Conservation (phyloP, 2,797 vertebrate species). For the Eidolon dupreanum region DNA sequence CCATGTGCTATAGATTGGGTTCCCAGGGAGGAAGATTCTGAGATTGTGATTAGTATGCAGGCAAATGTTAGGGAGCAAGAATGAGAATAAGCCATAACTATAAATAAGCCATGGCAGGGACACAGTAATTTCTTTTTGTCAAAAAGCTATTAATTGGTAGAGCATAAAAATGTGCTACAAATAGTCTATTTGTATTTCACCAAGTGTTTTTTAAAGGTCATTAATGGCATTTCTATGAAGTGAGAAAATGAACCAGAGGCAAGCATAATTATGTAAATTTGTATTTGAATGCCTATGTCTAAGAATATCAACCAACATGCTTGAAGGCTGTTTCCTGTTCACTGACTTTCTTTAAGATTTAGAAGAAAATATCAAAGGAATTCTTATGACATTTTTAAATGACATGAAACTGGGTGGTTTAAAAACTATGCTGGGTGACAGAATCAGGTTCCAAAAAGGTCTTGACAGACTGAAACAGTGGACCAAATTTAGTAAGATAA, state of each 20-base stretch:
- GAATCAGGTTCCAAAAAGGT: conserved; percentile 55
- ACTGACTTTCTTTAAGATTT: conserved; percentile 62
- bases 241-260: conserved; percentile 36
- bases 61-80: not conserved
- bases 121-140: not conserved
- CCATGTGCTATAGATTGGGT: not conserved
- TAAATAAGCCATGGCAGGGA: not conserved
- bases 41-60: not conserved
- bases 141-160: not conserved
- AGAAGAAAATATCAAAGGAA: conserved; percentile 65
- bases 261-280: conserved; percentile 60
- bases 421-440: conserved; percentile 61
- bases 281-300: conserved; percentile 41
- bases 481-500: not conserved
- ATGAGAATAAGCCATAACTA: not conserved
- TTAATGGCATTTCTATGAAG: conserved; percentile 25
- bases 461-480: conserved; percentile 8
- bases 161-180: conserved; percentile 31
- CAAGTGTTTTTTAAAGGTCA: conserved; percentile 54
- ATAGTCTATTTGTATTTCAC: conserved; percentile 29
- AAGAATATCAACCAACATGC: conserved; percentile 41
- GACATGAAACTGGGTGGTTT: not conserved
- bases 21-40: not conserved
- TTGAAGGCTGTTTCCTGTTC: conserved; percentile 62
- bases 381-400: conserved; percentile 60